These are phyloP conservation scores for Struthidea cinerea DNA, from an alignment of 2,113 vertebrate species.

Conservation along the genomic window DNA sequence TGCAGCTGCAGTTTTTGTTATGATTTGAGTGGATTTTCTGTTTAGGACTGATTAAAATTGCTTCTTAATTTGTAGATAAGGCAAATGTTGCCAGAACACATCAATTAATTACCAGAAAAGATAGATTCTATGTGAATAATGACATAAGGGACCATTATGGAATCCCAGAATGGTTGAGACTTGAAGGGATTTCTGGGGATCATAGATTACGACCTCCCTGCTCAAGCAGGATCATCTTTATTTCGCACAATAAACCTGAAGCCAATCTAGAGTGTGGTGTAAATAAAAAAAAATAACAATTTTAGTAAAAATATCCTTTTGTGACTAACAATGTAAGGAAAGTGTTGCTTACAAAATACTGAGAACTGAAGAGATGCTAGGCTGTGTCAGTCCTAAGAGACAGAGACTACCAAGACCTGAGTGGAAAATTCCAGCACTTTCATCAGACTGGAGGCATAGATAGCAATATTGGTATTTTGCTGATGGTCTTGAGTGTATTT, in stretches of 20 bases:
- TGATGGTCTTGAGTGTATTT: neutral
- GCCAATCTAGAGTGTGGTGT: neutral
- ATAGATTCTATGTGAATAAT: neutral
- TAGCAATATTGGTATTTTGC: neutral
- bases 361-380: neutral
- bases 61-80: neutral
- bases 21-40: neutral
- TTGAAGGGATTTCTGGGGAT: neutral
- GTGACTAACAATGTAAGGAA: neutral
- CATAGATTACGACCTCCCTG: neutral
- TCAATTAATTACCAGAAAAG: neutral
- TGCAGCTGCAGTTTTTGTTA: neutral
- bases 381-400: neutral
- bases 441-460: neutral
- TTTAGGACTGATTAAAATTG: neutral
- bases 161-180: neutral
- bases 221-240: neutral
- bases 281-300: neutral
- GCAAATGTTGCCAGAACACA: neutral
- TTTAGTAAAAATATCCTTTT: neutral
- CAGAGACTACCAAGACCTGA: neutral
- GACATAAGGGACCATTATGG: neutral
- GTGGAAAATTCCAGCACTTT: slow-evolving; percentile 25
- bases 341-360: neutral
- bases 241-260: neutral